A percentile compares a stretch with the other conserved stretches of the same genome.
Conservation (phyloP, 2,113 vertebrate genomes). For the Platichthys stellatus region DNA sequence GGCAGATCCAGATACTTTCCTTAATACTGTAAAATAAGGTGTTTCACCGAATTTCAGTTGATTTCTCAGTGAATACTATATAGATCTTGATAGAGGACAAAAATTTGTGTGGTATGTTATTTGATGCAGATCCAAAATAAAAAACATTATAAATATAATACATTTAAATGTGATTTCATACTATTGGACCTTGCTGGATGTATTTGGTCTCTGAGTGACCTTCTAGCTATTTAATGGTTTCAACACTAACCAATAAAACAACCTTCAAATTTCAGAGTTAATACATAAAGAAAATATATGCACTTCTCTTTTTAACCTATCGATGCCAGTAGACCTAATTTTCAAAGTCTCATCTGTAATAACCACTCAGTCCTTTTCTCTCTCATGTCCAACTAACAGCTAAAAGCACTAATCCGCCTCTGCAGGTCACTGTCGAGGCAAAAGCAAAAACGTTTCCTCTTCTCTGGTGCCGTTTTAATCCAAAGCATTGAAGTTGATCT, state of each 20-base stretch:
- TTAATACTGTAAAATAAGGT: too few species aligned
- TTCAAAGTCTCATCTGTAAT: background rate
- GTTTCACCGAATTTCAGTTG: too few species aligned
- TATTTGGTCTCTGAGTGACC: too few species aligned
- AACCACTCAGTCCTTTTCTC: background rate
- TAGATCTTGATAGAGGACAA: too few species aligned
- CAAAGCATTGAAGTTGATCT: conserved; percentile 43
- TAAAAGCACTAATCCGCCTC: conserved; percentile 1
- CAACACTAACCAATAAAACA: background rate
- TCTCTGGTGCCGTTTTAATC: conserved; percentile 48
- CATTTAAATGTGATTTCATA: too few species aligned
- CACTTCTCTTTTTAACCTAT: background rate
- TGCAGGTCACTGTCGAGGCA: background rate
- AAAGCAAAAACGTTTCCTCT: conserved; percentile 4
- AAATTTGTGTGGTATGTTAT: too few species aligned
- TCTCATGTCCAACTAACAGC: background rate
- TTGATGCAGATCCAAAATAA: too few species aligned
- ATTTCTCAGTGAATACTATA: too few species aligned
- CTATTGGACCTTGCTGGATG: too few species aligned
- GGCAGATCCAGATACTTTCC: too few species aligned
- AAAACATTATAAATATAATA: too few species aligned
- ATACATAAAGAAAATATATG: background rate
- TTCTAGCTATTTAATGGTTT: too few species aligned
- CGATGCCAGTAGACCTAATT: background rate
- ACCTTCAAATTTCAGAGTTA: background rate